A percentile compares a stretch with the other conserved stretches of the same genome.
These are phyloP conservation scores for Ellobius talpinus DNA, from an alignment of 2,113 vertebrate species.

Conservation along the genomic window DNA sequence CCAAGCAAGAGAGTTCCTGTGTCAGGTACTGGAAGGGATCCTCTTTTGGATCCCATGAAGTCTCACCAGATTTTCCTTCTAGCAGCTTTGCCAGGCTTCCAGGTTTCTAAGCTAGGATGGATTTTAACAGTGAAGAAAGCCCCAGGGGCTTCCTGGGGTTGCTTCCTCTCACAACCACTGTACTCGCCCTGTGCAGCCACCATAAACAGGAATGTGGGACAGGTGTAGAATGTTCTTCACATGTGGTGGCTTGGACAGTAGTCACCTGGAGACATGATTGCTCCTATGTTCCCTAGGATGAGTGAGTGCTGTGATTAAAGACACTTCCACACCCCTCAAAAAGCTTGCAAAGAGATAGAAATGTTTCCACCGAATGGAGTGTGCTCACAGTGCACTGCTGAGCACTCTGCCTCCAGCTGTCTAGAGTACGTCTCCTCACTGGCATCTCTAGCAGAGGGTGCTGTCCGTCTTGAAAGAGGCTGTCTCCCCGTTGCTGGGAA, in stretches of 20 bases:
- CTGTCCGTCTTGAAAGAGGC: background rate
- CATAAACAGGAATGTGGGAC: background rate
- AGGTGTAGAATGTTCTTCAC: background rate
- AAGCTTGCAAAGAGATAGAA: constrained; percentile 2
- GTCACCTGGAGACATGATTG: background rate
- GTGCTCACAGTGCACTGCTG: background rate
- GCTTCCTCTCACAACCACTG: background rate
- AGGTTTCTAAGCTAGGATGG: background rate
- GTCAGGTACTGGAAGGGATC: background rate
- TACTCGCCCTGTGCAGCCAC: background rate
- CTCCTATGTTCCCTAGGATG: background rate
- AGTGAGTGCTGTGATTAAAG: constrained; percentile 33
- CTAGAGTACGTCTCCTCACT: background rate
- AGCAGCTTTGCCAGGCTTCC: background rate
- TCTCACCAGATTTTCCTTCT: background rate
- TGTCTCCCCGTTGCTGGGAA: background rate
- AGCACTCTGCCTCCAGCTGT: background rate
- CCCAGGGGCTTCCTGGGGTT: background rate
- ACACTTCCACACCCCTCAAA: background rate
- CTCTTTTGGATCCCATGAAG: rapidly evolving
- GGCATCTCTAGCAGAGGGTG: background rate
- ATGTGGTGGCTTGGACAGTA: background rate
- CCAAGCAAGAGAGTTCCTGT: background rate
- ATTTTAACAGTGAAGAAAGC: background rate
- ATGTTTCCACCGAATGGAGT: background rate